A percentile compares a stretch with the other conserved stretches of the same genome.
phyloP scores from a whole-genome alignment of 2,797 vertebrate species.

The Sternarchorhynchus goeldii region DNA sequence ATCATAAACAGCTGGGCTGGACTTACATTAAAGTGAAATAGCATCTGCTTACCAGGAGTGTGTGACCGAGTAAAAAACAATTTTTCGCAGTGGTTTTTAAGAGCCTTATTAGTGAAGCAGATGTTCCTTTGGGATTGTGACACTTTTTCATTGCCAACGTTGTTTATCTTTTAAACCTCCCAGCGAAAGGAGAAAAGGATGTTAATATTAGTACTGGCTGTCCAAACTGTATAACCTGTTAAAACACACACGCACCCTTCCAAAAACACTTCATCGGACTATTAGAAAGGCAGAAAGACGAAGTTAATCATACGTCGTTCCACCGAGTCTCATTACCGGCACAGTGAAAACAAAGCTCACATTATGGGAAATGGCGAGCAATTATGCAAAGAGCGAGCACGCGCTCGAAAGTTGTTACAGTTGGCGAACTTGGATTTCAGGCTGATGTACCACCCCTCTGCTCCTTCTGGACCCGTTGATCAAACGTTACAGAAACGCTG shows the following conservation, averaged over 20 bases:
- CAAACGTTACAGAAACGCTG: conserved; percentile 37
- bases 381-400: conserved; percentile 22
- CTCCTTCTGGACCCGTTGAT: conserved; percentile 27
- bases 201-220: conserved; percentile 15
- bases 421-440: conserved; percentile 33
- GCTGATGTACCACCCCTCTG: background rate
- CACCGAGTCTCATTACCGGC: conserved; percentile 18
- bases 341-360: conserved; percentile 10
- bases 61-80: background rate
- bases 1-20: background rate
- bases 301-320: conserved; percentile 1
- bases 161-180: conserved; percentile 21
- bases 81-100: conserved; percentile 10
- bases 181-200: conserved; percentile 3
- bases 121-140: conserved; percentile 19
- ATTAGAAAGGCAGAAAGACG: background rate
- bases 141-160: background rate
- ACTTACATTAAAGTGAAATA: background rate
- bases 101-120: background rate
- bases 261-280: conserved; percentile 2
- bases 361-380: conserved; percentile 28
- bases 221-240: conserved; percentile 16
- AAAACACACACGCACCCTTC: background rate
- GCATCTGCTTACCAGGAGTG: background rate
- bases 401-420: conserved; percentile 36